These are phyloP conservation scores for Chloropsis cyanopogon DNA, from an alignment of 2,113 vertebrate species.

Conservation along the genomic window DNA sequence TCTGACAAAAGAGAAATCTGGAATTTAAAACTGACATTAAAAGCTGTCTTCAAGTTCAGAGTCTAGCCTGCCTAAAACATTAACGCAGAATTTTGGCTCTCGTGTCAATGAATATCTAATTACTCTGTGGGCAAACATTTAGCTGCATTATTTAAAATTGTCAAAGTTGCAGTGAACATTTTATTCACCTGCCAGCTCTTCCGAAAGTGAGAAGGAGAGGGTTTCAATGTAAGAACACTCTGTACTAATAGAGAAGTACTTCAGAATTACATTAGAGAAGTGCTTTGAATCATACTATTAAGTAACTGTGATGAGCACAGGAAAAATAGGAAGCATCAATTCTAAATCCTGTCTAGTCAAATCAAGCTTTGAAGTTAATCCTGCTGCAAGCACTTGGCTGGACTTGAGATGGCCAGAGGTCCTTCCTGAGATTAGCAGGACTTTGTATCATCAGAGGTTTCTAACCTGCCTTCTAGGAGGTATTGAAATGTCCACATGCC, in stretches of 20 bases:
- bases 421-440: background rate
- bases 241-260: background rate
- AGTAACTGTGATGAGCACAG: background rate
- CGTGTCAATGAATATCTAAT: constrained; percentile 7
- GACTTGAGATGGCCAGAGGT: background rate
- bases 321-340: background rate
- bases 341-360: background rate
- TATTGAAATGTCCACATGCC: background rate
- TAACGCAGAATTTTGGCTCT: background rate
- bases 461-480: background rate
- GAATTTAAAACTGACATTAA: constrained; percentile 17
- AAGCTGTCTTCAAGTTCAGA: background rate
- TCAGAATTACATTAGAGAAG: background rate
- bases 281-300: background rate
- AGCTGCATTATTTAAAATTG: background rate
- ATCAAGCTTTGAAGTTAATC: background rate
- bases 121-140: constrained; percentile 3
- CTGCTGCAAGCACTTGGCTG: background rate
- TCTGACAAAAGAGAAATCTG: background rate
- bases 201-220: background rate
- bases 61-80: background rate
- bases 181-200: constrained; percentile 1
- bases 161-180: background rate
- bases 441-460: background rate
- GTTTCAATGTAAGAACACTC: background rate